Percentiles rank a stretch among this genome's conserved stretches.
These are phyloP conservation scores for Liodrosophila aerea DNA, from an alignment of 2,888 invertebrate genomes.

Conservation along the genomic window DNA sequence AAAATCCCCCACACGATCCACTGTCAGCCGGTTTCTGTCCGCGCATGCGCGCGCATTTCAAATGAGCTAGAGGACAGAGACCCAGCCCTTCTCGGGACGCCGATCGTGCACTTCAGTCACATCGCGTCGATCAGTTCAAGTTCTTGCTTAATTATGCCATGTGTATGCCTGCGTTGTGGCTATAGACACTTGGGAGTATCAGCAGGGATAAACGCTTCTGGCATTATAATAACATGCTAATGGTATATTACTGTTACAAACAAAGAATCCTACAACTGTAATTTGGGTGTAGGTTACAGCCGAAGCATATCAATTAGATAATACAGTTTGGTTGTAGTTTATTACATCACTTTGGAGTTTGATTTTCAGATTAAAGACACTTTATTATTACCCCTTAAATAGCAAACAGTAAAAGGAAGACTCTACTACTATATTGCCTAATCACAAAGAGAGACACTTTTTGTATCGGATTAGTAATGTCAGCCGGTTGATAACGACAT, in stretches of 20 bases:
- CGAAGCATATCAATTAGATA: slow-evolving; percentile 33
- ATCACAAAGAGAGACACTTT: too few relatives aligned
- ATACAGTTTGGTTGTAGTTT: too few relatives aligned
- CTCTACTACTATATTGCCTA: too few relatives aligned
- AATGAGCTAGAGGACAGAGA: slow-evolving; percentile 49
- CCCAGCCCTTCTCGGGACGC: slow-evolving; percentile 21
- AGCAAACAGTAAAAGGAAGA: too few relatives aligned
- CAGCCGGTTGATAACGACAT: too few relatives aligned
- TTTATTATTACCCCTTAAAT: too few relatives aligned
- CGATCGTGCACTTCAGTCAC: slow-evolving; percentile 11
- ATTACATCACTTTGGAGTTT: too few relatives aligned
- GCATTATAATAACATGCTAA: slow-evolving; percentile 59
- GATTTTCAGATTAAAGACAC: too few relatives aligned
- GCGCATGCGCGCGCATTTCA: slow-evolving; percentile 74
- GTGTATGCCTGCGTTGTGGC: slow-evolving; percentile 21
- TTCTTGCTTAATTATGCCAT: slow-evolving; percentile 9
- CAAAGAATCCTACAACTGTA: slow-evolving; percentile 18
- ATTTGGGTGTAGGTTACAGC: background rate
- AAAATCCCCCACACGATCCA: background rate
- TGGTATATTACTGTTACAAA: slow-evolving; percentile 55
- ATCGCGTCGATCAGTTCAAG: slow-evolving; percentile 11
- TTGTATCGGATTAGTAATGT: too few relatives aligned
- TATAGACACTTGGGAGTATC: slow-evolving; percentile 1
- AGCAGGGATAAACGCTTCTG: slow-evolving; percentile 11
- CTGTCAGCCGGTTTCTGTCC: slow-evolving; percentile 34